Evolutionary conservation across 2,113 vertebrate species (phyloP), one percentile per base, ranked within the genome.

Genomic region (Hippocampus mohnikei): DNA sequence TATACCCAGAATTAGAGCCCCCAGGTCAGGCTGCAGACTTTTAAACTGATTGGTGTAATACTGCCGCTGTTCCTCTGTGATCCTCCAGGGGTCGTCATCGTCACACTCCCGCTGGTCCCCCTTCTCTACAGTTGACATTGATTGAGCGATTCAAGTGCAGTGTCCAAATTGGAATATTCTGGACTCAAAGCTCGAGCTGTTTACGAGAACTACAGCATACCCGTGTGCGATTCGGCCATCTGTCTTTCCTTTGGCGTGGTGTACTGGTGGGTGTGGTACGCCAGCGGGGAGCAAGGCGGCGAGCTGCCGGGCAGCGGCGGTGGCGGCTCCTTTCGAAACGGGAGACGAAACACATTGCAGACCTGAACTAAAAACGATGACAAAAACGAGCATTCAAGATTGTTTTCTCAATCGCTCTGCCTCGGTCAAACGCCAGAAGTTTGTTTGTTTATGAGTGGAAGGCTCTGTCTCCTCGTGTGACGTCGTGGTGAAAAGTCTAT

Each of bases 21-120:
- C 94, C 12, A 96, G 90, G 78, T 98, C 95, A 0, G 95, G 94
- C 91, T 99, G 96, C 48, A 99, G 92, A 65, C 89, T 94, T 76
- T 79, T 93, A 85, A 99, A 99, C 85, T 99, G 97, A 74, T 94
- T 94, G 18, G 95, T 92, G 81, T 99, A 99, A 84, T 99, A 99
- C 62, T 98, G 94, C 59, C 92, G 87, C 90, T 98, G 97, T 91
- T 99, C 97, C 84, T 93, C 94, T 0, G 96, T 98, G 90, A 99
- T 96, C 90, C 95, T 95, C 97, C 97, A 99, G 84, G 95, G 95
- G 83, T 99, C 95, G 40, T 95, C 94, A 8, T 96, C 95, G 83
- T 94, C 92, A 80, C 11, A 52, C 76, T 61, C 66, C 44, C 92
- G 93, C 69, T 93, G 92, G 10, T 91, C 83, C 74, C 94, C 92